Base-by-base conservation (phyloP, 2,888 invertebrate species). In the Cheilosia vulpina region DNA sequence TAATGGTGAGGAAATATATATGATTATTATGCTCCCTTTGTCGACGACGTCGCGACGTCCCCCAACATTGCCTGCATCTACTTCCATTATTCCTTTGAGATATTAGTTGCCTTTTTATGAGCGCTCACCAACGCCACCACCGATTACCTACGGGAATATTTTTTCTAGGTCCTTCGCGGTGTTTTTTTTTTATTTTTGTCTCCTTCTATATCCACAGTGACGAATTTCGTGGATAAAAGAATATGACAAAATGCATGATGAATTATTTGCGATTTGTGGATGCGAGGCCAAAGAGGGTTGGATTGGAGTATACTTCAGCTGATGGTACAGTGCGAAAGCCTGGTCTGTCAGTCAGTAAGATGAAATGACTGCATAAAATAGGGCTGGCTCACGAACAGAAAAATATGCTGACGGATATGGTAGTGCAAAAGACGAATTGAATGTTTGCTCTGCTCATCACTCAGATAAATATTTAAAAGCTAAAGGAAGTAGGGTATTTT, bases 231-330 rank as follows among this genome's bases (percentile, higher is more conserved):
- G 79, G 68, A 83, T 78, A 73, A 79, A 68, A 41, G 78, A 83
- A 83, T 73, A 73, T 83, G 83, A 83, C 83, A 79, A 79, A 83
- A 77, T 83, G 72, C 79, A 79, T 83, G 78, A 83, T 79, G 73
- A 83, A 78, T 83, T 78, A 78, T 78, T 71, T 83, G 72, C 79
- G 78, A 83, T 77, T 82, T 82, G 45, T 62, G 52, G 65, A 57
- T 66, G 71, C 47, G 53, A 19, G 53, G 27, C 52, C 34, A 53
- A 52, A 15, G 21, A 15, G n/a, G 24, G 52, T 43, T 27, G 53
- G 24, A 38, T 6, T 73, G 34, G 43, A 17, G 34, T 47, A 11
- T 73, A 34, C 45, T 43, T 41, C 24, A 38, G 47, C 38, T 34
- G n/a, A 21, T 53, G 41, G 31, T 53, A 38, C 19, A 41, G 27